Evolutionary conservation across 2,113 vertebrate species (phyloP), one percentile per base, ranked within the genome.

Genomic region (Ochotona princeps): DNA sequence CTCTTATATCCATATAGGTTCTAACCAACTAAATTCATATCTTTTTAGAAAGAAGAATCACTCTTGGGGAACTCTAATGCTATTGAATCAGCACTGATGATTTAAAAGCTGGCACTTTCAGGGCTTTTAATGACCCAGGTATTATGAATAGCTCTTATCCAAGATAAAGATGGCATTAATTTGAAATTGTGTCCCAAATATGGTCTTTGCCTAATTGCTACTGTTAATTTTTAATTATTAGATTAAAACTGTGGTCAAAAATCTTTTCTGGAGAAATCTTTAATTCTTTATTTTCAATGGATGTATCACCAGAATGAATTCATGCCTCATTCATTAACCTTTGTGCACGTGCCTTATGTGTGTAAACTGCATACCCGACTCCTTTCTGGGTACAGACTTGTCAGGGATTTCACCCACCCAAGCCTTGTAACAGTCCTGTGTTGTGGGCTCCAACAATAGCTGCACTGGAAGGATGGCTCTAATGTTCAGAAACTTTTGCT

Each of bases 11-110:
- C 70, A 0, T 67, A 35, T 87, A 87, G 49, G 60, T 74, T 83
- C 83, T 79, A 86, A 89, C 73, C 23, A 35, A 25, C 26, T 38
- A 73, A 73, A 90, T 92, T 72, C 66, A 87, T 80, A n/a, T n/a
- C 1, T 32, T 95, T 94, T 67, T 23, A 11, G 54, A 54, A 80
- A 84, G 26, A 87, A 92, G 66, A n/a, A n/a, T 47, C 69, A 76
- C 18, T 72, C 30, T 65, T 66, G 65, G 3, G 54, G 76, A 78
- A 72, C 30, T 57, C 54, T 63, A 80, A 87, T 87, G 15, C 20
- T 57, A 25, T 15, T 81, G 57, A 87, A 78, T 73, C 26, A 57
- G 7, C 38, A 61, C 2, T 76, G 66, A 82, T 26, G 87, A 83
- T 57, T 96, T 74, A 2, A 57, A 92, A 83, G 83, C 38, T 7